phyloP scores from a whole-genome alignment of 2,888 invertebrate genomes.

The Agrypnus murinus region DNA sequence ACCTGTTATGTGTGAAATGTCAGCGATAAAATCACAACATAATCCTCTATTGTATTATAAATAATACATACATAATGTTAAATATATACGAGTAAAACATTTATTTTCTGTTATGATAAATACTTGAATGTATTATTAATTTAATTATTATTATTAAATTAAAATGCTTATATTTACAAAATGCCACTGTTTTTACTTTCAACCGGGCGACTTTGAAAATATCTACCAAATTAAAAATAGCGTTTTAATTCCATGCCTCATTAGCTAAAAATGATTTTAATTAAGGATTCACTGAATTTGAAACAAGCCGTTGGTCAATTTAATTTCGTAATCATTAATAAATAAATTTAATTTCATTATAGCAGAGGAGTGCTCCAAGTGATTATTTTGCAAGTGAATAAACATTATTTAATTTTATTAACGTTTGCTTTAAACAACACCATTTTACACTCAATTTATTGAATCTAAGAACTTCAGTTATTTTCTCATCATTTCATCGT shows the following conservation, averaged over 20 bases:
- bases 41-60: slow-evolving; percentile 11
- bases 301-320: slow-evolving; percentile 1
- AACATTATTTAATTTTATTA: slow-evolving; percentile 3
- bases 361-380: too few species aligned
- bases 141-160: too few species aligned
- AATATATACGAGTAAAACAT: too few species aligned
- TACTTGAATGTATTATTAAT: slow-evolving; percentile 1
- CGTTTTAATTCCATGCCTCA: slow-evolving; percentile 5
- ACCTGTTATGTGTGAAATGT: slow-evolving; percentile 7
- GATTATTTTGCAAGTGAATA: not conserved
- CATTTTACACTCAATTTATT: too few species aligned
- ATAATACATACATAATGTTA: slow-evolving; percentile 12
- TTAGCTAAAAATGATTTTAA: slow-evolving; percentile 10
- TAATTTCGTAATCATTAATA: not conserved
- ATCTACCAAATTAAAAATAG: not conserved
- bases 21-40: slow-evolving; percentile 3
- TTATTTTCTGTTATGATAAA: slow-evolving; percentile 11
- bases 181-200: not conserved
- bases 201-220: not conserved
- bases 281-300: not conserved
- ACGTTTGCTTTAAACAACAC: not conserved
- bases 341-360: not conserved
- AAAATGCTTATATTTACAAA: not conserved
- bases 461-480: too few species aligned
- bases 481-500: too few species aligned